phyloP scores from a whole-genome alignment of 2,113 vertebrate genomes.

The Pseudorectes ferrugineus region DNA sequence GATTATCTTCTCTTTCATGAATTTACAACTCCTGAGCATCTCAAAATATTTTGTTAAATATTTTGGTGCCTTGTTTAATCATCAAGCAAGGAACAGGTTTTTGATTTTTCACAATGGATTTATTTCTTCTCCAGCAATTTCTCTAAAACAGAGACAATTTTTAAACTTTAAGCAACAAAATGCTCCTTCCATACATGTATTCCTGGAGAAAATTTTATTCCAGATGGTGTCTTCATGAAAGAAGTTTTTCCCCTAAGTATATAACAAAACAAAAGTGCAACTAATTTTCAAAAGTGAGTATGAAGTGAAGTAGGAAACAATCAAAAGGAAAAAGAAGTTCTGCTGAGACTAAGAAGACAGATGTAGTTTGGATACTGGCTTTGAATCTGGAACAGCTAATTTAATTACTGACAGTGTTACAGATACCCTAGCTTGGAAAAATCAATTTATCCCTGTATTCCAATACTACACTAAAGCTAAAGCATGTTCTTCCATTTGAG shows the following conservation, averaged over 20 bases:
- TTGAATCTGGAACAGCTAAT: neutral
- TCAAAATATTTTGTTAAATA: neutral
- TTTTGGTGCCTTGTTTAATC: neutral
- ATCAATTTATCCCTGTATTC: neutral
- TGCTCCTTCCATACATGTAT: accelerated
- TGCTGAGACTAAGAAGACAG: neutral
- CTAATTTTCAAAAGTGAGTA: neutral
- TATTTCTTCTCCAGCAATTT: neutral
- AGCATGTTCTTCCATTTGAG: neutral
- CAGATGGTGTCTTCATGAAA: neutral
- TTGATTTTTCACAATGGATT: neutral
- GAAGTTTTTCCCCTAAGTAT: neutral
- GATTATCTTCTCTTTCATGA: neutral
- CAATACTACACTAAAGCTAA: neutral
- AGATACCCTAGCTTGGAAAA: neutral
- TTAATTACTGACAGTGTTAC: neutral
- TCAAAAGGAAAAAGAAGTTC: neutral
- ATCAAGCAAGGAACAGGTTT: neutral
- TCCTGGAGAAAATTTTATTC: neutral
- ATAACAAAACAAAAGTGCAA: neutral
- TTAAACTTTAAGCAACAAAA: neutral
- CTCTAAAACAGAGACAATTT: neutral
- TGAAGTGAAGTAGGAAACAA: neutral
- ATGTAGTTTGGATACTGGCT: neutral
- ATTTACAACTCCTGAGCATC: neutral